Evolutionary conservation across 2,797 vertebrate species (phyloP), one percentile per base, ranked within the genome.

Genomic region (Threskiornis aethiopicus): DNA sequence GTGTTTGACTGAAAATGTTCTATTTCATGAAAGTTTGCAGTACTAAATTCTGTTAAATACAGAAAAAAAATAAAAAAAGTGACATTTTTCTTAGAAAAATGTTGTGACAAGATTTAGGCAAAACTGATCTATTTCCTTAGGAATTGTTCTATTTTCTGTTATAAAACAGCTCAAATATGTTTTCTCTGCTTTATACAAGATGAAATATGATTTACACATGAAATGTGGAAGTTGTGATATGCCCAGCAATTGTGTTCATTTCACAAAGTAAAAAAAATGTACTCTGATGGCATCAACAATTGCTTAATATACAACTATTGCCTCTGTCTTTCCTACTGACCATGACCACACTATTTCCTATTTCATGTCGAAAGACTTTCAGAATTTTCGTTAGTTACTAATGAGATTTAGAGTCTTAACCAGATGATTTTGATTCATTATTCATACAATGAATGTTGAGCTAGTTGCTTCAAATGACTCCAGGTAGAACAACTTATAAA

Each of bases 61-160:
- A 91, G 81, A 82, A 81, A 87, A 81, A 87, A 79, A 79, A 8
- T 37, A 37, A 37, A 8, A 18, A 73, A 91, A 37, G 46, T 35
- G 44, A 39, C 37, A 84, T 83, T 94, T 97, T 95, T 93, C 96
- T 92, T 54, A 93, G 96, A 96, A 97, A 97, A 94, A 93, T 29
- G 47, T 62, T 90, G n/a, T 64, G 84, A 92, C 52, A 89, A 79
- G 41, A 72, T 55, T 64, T 59, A 92, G 33, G 64, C 59, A 87
- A 80, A 94, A 73, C 6, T 9, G 46, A 61, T 77, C 54, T 66
- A 64, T 37, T 97, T 87, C 94, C 93, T 91, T 92, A 95, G 92
- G 84, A 96, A 96, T 78, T 44, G 64, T 58, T 77, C n/a, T 66
- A 49, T 42, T 73, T 80, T 44, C 95, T 95, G 89, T 78, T 89